Base-by-base conservation (phyloP, 2,113 vertebrate species). In the Scophthalmus maximus region DNA sequence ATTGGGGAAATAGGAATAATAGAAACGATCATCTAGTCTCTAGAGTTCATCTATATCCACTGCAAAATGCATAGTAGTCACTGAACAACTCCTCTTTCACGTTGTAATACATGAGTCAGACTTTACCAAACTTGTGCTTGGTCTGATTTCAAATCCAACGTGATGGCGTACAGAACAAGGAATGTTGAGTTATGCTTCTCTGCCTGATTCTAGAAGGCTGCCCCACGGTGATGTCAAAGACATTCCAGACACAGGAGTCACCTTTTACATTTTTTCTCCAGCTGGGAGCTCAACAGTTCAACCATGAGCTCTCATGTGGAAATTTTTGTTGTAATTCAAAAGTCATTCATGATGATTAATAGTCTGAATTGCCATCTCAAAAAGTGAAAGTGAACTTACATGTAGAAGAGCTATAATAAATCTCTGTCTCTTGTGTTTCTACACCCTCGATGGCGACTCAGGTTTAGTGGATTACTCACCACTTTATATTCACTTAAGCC, bases 401-500 rank as follows among this genome's bases (percentile, higher is more conserved):
- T 38, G 52, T 61, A 50, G 30, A 68, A 62, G n/a, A n/a, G 40
- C 62, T 58, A 30, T 44, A 17, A 30, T 17, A 52, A 14, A 42
- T 74, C 47, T 62, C 30, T 55, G 38, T 68, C 14, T 61, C 36
- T 64, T 66, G 44, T 57, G 68, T 69, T 71, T 77, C 62, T 59
- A 57, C 44, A 46, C 46, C n/a, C n/a, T 20, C 1, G 1, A 27
- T 14, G 4, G 50, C 36, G 51, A 17, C 29, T 42, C 17, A 56
- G n/a, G 59, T 60, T 72, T 65, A 77, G 56, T 26, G 50, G 49
- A 63, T 78, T 57, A 64, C 56, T 77, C 53, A n/a, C 64, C 32
- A 47, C 73, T 76, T 76, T 67, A 75, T 56, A 78, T 65, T 61
- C 58, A 73, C 70, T 86, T 81, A 58, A 42, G 62, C 82, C 55